Percentiles rank a stretch among this genome's conserved stretches.
Evolutionary conservation across 2,888 invertebrate species (phyloP).

Genomic region (Noctua pronuba): DNA sequence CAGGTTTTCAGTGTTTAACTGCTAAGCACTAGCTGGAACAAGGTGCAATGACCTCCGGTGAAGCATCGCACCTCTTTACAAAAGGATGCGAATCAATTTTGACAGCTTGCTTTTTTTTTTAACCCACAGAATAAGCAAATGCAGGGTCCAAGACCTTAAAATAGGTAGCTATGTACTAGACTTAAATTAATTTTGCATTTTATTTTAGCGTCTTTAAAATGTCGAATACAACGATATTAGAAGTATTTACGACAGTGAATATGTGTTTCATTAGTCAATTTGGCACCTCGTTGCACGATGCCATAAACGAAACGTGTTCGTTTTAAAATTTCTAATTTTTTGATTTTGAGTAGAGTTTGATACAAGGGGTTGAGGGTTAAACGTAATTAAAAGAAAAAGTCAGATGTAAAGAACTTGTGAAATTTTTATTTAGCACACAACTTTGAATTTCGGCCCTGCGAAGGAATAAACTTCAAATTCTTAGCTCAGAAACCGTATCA

Average conservation of each 20-base stretch:
- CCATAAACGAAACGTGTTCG: slow-evolving; percentile 32
- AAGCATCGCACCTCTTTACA: slow-evolving; percentile 18
- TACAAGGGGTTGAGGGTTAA: not conserved
- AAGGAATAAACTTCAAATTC: slow-evolving; percentile 12
- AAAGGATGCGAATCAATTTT: slow-evolving; percentile 14
- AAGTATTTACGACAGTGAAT: slow-evolving; percentile 38
- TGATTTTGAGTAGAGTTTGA: not conserved
- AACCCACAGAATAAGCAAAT: not conserved
- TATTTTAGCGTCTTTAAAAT: slow-evolving; percentile 3
- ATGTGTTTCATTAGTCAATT: slow-evolving; percentile 50
- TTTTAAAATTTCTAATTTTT: slow-evolving; percentile 25
- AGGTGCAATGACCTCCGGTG: slow-evolving; percentile 51
- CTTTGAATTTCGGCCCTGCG: not conserved
- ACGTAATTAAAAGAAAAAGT: not conserved
- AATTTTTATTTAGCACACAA: not conserved
- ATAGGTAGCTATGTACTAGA: too few species aligned
- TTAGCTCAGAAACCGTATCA: not conserved
- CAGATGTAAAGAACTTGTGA: not conserved
- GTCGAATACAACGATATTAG: slow-evolving; percentile 4
- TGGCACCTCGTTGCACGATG: slow-evolving; percentile 49
- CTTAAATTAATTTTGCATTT: slow-evolving; percentile 17
- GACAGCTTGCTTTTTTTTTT: slow-evolving; percentile 9
- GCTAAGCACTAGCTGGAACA: slow-evolving; percentile 39
- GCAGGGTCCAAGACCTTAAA: not conserved
- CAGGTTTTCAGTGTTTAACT: slow-evolving; percentile 33